These are phyloP conservation scores for Fragum fragum DNA, from an alignment of 2,888 invertebrate genomes.

Conservation along the genomic window DNA sequence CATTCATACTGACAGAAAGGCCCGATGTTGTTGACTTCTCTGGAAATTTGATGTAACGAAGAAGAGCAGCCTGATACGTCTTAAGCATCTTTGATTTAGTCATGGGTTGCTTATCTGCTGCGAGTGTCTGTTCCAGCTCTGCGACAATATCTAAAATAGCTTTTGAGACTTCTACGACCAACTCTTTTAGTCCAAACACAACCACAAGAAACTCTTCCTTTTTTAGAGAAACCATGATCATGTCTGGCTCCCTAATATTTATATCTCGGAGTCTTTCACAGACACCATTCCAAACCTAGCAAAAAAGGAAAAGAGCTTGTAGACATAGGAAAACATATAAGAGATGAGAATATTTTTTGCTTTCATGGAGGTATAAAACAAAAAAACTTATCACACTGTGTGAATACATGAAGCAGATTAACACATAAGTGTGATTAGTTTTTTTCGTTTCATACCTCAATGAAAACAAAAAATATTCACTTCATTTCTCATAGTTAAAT, in stretches of 20 bases:
- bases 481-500: no score
- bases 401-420: no score
- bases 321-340: no score
- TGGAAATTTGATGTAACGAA: constrained; percentile 13
- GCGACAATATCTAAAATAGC: background rate
- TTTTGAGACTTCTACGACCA: background rate
- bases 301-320: background rate
- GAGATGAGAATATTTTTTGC: no score
- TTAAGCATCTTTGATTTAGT: constrained; percentile 34
- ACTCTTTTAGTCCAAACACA: constrained; percentile 33
- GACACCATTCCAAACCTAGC: constrained; percentile 38
- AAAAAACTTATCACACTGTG: no score
- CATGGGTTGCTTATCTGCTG: constrained; percentile 17
- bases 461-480: no score
- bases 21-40: constrained; percentile 10
- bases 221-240: constrained; percentile 38
- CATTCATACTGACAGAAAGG: constrained; percentile 22
- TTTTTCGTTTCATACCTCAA: no score
- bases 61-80: constrained; percentile 19
- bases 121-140: constrained; percentile 23
- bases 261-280: constrained; percentile 28
- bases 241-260: constrained; percentile 41
- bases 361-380: no score
- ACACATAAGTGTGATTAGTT: no score
- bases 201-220: constrained; percentile 24